Evolutionary conservation across 2,113 vertebrate species (phyloP).

Genomic region (Hemiprocne comata): DNA sequence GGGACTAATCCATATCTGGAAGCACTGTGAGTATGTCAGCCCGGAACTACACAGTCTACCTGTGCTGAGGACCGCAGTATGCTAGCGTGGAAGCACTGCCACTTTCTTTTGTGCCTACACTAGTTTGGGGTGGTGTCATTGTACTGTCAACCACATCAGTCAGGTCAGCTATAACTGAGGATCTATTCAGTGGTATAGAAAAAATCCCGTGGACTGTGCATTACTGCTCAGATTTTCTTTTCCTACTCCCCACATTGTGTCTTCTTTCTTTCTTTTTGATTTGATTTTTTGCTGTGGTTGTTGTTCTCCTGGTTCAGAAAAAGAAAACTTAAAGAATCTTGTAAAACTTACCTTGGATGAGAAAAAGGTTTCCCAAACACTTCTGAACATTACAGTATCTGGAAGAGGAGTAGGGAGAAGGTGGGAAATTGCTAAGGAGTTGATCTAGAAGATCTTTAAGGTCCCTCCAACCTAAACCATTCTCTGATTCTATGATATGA

Average conservation of each 20-base stretch:
- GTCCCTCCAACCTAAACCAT: too few relatives aligned
- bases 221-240: background rate
- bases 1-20: background rate
- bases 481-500: too few relatives aligned
- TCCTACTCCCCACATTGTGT: background rate
- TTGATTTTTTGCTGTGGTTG: background rate
- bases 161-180: background rate
- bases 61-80: background rate
- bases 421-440: background rate
- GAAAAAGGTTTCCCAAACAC: background rate
- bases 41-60: background rate
- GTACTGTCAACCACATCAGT: accelerated
- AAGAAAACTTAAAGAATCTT: background rate
- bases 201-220: background rate
- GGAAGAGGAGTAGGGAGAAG: background rate
- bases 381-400: background rate
- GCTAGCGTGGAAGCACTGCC: background rate
- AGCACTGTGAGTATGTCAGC: background rate
- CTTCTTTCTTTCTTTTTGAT: background rate
- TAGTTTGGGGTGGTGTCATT: background rate
- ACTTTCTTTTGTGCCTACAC: background rate
- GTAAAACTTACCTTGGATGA: background rate
- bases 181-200: background rate
- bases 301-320: background rate
- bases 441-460: too few relatives aligned